A percentile compares a stretch with the other conserved stretches of the same genome.
Conservation (phyloP, 1,140 invertebrate genomes). For the Apolygus lucorum region DNA sequence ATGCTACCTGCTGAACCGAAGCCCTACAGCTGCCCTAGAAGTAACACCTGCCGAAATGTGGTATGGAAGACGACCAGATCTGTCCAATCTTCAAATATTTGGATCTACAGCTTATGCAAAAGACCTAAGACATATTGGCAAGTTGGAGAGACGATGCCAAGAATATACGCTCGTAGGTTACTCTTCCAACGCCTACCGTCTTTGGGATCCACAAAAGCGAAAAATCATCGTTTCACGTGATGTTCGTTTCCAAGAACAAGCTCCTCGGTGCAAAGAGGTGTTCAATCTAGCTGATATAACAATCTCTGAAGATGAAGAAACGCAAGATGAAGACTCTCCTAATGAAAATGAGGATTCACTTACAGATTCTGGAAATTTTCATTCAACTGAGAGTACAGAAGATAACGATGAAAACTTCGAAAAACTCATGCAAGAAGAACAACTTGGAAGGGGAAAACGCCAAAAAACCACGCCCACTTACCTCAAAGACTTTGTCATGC, state of each 20-base stretch:
- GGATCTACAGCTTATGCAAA: conserved; percentile 34
- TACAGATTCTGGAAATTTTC: not conserved
- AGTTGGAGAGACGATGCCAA: conserved; percentile 17
- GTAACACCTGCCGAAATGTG: conserved; percentile 36
- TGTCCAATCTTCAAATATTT: conserved; percentile 36
- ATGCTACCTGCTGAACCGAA: conserved; percentile 34
- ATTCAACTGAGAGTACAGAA: not conserved
- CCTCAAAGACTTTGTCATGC: conserved; percentile 28
- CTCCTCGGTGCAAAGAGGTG: conserved; percentile 16
- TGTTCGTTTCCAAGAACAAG: conserved; percentile 29
- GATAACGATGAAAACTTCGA: no score
- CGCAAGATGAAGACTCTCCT: not conserved
- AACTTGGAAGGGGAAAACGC: not conserved
- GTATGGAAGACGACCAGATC: conserved; percentile 33
- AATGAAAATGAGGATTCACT: not conserved
- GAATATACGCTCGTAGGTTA: not conserved
- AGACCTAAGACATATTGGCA: conserved; percentile 31
- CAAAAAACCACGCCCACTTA: not conserved
- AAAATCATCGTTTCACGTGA: conserved; percentile 28
- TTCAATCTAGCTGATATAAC: conserved; percentile 11
- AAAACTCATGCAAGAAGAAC: no score
- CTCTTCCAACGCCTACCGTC: not conserved
- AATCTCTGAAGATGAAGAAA: conserved; percentile 14
- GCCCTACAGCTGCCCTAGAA: conserved; percentile 24
- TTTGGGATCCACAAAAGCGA: not conserved